Percentiles rank a stretch among this genome's conserved stretches.
Conservation (phyloP, 2,113 vertebrate species). For the Grantiella picta region DNA sequence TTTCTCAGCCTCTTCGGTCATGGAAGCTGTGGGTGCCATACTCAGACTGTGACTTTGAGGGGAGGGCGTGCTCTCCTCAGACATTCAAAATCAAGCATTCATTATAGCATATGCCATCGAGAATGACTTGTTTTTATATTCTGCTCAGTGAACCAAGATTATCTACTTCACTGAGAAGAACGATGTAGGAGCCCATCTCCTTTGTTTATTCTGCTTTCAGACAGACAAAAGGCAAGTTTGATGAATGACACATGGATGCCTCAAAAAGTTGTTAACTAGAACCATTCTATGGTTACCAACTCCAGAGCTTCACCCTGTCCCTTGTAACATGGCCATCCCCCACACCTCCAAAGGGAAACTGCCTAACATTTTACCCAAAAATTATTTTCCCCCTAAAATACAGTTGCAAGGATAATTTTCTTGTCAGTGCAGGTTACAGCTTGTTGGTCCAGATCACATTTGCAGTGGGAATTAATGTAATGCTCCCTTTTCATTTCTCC, state of each 20-base stretch:
- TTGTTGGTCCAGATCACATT: constrained; percentile 30
- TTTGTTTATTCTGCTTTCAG: constrained; percentile 45
- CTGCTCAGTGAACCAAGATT: constrained; percentile 32
- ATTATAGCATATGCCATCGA: background rate
- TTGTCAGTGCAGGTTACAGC: background rate
- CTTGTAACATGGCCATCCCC: background rate
- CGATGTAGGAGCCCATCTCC: constrained; percentile 5
- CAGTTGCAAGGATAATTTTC: constrained; percentile 5
- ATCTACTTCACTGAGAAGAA: constrained; percentile 18
- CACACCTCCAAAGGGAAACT: background rate
- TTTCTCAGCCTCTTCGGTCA: background rate
- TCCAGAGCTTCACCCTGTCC: background rate
- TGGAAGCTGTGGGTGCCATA: background rate
- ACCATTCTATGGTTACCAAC: background rate
- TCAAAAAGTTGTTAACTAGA: constrained; percentile 24
- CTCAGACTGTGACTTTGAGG: background rate
- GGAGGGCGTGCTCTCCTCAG: background rate
- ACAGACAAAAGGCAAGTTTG: constrained; percentile 17
- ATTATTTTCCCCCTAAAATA: background rate
- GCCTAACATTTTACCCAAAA: background rate
- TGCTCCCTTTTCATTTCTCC: constrained; percentile 46
- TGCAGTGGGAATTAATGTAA: constrained; percentile 32
- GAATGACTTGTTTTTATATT: constrained; percentile 21
- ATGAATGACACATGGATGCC: constrained; percentile 2
- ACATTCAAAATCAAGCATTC: background rate